Conservation (phyloP, 2,888 invertebrate genomes). For the Mylabris sibirica region DNA sequence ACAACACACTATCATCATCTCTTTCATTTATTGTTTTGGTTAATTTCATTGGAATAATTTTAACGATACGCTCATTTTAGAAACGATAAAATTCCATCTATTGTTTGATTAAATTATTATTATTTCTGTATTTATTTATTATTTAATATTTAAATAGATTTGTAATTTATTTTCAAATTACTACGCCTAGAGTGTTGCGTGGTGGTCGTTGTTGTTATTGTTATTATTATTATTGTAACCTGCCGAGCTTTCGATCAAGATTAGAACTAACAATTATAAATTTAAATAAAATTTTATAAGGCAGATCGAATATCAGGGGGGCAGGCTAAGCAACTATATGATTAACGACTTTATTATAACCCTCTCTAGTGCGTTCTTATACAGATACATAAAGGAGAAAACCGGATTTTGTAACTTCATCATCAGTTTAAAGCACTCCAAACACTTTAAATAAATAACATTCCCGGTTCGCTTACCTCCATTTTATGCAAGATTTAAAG, state of each 20-base stretch:
- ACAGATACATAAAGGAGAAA: slow-evolving; percentile 45
- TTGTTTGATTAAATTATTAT: slow-evolving; percentile 9
- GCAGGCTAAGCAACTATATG: slow-evolving; percentile 58
- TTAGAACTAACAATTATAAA: slow-evolving; percentile 55
- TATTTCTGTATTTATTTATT: neutral
- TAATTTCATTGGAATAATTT: slow-evolving; percentile 2
- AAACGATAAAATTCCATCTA: neutral
- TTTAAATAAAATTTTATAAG: slow-evolving; percentile 56
- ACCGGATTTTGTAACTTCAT: slow-evolving; percentile 63
- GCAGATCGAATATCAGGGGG: slow-evolving; percentile 58
- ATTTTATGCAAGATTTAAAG: neutral
- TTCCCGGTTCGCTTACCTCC: neutral
- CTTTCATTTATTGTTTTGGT: slow-evolving; percentile 4
- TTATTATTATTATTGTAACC: neutral
- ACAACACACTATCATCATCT: neutral
- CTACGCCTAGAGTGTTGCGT: slow-evolving; percentile 7
- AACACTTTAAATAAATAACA: slow-evolving; percentile 20
- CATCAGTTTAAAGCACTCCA: slow-evolving; percentile 52
- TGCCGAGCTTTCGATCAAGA: slow-evolving; percentile 39
- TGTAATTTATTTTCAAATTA: neutral
- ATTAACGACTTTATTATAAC: slow-evolving; percentile 63
- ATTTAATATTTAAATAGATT: slow-evolving; percentile 5
- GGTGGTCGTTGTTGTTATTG: slow-evolving; percentile 2
- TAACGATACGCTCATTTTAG: slow-evolving; percentile 8
- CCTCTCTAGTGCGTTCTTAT: slow-evolving; percentile 34